phyloP scores from a whole-genome alignment of 2,888 invertebrate genomes.

The Eurytoma adleriae region DNA sequence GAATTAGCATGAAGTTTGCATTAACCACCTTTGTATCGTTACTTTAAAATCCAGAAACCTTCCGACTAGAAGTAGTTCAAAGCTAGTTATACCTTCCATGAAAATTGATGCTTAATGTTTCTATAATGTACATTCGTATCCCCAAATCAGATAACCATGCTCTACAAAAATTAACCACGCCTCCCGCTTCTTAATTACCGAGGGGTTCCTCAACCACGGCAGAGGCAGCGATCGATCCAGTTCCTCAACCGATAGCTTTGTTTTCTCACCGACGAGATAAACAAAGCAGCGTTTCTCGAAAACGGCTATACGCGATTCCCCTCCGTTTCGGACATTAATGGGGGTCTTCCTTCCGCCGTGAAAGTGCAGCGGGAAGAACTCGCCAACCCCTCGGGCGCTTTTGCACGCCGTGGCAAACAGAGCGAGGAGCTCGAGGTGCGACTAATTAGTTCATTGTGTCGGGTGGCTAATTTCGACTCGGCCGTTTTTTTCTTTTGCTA shows the following conservation, averaged over 20 bases:
- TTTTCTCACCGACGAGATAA: background rate
- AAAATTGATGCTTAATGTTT: too few species aligned
- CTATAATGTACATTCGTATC: too few species aligned
- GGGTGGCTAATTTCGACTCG: background rate
- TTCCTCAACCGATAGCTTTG: conserved; percentile 33
- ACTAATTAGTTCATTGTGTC: conserved; percentile 10
- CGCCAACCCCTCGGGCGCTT: background rate
- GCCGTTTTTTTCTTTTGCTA: background rate
- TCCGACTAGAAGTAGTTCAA: too few species aligned
- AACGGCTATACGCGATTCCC: background rate
- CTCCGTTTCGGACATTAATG: conserved; percentile 6
- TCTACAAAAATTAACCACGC: background rate
- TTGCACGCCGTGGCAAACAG: background rate
- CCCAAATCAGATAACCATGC: too few species aligned
- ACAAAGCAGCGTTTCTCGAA: background rate
- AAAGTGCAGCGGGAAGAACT: conserved; percentile 7
- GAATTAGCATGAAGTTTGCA: too few species aligned
- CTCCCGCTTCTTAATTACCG: background rate
- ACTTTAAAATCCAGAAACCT: too few species aligned
- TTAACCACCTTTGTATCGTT: too few species aligned
- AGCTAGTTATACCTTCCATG: too few species aligned
- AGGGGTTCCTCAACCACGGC: background rate
- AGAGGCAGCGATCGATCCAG: conserved; percentile 1
- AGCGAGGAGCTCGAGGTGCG: background rate
- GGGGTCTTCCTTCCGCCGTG: conserved; percentile 28